Base-by-base conservation (phyloP, 2,888 invertebrate species). In the Ophion obscuratus region DNA sequence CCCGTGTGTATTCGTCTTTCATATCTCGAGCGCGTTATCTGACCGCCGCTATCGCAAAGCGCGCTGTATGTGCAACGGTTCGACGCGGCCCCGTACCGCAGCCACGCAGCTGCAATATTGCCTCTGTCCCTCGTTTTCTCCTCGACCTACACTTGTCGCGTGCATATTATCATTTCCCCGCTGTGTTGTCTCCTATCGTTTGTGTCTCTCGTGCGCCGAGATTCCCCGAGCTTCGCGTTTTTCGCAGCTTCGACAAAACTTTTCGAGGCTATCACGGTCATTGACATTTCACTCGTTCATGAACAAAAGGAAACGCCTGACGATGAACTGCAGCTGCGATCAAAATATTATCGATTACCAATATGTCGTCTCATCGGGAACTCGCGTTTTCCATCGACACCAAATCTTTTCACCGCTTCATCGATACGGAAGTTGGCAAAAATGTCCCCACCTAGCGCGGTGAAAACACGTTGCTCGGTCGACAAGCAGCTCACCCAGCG, bases 31-130 rank as follows among this genome's bases (percentile, higher is more conserved):
- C 47, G 86, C 86, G 83, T 83, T 86, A 86, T 86, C 86, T 86
- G 61, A 83, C 83, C 83, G 81, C 86, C 81, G 86, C 74, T 86
- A 83, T 86, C 86, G 64, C 76, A 83, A 86, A 86, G 83, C 83
- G 62, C 81, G 77, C 74, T 81, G 86, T 86, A 81, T 83, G 86
- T 74, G 86, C 83, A 77, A 76, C 80, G 80, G 74, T 80, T 76
- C 79, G 83, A 59, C 66, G 85, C 75, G 67, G n/a, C n/a, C 68
- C 61, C 67, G 68, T 81, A 81, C 40, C 59, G 67, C 20, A 67
- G 57, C 70, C 6, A n/a, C 47, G 75, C 81, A 64, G 59, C 80
- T 40, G 66, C 66, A 73, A 59, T 59, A 24, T 36, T 27, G 36
- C 36, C 31, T 40, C 57, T 36, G 27, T 57, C 62, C n/a, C 44